Percentiles rank a stretch among this genome's conserved stretches.
These are phyloP conservation scores for Aporophyla lueneburgensis DNA, from an alignment of 2,888 invertebrate species.

Conservation along the genomic window DNA sequence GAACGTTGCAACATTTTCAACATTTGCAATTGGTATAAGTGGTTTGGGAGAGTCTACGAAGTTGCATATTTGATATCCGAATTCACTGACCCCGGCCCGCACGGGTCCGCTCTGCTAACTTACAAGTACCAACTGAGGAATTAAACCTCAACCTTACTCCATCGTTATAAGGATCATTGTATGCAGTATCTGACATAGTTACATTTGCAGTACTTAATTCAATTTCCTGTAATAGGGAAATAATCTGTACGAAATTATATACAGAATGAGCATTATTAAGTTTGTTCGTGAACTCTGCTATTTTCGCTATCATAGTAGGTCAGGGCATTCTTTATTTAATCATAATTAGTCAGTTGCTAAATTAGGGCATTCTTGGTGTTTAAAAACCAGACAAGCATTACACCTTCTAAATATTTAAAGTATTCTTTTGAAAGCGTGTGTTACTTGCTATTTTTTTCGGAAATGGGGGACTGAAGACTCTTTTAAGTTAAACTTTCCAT, in stretches of 20 bases:
- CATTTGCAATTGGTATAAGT: constrained; percentile 81
- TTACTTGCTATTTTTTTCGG: constrained; percentile 57
- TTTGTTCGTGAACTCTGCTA: constrained; percentile 47
- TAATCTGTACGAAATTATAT: constrained; percentile 67
- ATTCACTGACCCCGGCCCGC: constrained; percentile 68
- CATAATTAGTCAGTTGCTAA: constrained; percentile 19
- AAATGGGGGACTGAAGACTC: constrained; percentile 49
- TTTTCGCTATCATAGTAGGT: constrained; percentile 31
- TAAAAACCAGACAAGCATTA: neutral
- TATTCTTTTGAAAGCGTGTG: constrained; percentile 29
- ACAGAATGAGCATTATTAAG: constrained; percentile 60
- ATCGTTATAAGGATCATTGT: constrained; percentile 31
- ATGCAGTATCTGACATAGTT: neutral
- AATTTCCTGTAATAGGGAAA: constrained; percentile 71
- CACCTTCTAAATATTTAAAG: constrained; percentile 38
- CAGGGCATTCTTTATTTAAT: constrained; percentile 25
- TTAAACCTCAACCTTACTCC: constrained; percentile 56
- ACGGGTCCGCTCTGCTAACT: constrained; percentile 50
- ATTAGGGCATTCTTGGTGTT: constrained; percentile 1
- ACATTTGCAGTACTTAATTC: constrained; percentile 63
- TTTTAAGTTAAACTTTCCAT: constrained; percentile 72
- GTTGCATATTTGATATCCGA: constrained; percentile 80
- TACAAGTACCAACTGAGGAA: constrained; percentile 33
- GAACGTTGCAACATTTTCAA: constrained; percentile 66
- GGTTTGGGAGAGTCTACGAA: constrained; percentile 74